phyloP scores from a whole-genome alignment of 2,113 vertebrate species.

The Rynchops niger region DNA sequence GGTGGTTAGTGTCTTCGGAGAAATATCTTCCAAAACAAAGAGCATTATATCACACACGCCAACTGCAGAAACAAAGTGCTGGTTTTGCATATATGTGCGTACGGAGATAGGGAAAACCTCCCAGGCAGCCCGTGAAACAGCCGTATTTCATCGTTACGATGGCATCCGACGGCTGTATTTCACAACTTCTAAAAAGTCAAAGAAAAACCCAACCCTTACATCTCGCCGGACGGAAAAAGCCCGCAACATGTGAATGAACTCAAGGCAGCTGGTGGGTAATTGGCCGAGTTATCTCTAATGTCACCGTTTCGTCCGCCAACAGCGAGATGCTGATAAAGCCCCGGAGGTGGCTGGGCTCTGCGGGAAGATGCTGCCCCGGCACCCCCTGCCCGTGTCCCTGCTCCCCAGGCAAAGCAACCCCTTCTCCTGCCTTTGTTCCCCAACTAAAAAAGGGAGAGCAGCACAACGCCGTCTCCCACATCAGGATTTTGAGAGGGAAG shows the following conservation, averaged over 20 bases:
- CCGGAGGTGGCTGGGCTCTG: not conserved
- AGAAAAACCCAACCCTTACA: not conserved
- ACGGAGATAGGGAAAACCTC: not conserved
- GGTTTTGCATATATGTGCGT: not conserved
- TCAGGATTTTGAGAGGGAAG: not conserved
- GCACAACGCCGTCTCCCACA: rapidly evolving
- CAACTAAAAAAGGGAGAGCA: not conserved
- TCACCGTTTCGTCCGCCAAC: not conserved
- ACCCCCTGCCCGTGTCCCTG: rapidly evolving
- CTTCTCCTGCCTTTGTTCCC: conserved; percentile 15
- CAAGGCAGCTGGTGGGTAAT: not conserved
- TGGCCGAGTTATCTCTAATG: not conserved
- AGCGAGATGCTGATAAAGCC: not conserved
- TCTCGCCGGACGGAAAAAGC: not conserved
- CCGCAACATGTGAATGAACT: not conserved
- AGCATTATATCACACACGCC: not conserved
- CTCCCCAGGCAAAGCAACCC: not conserved
- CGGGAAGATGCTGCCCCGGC: not conserved
- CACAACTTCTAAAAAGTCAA: not conserved
- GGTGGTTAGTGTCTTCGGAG: not conserved
- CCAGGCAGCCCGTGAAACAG: not conserved
- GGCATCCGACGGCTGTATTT: not conserved
- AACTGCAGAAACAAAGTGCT: not conserved
- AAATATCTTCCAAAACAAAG: not conserved
- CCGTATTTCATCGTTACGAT: not conserved